These are phyloP conservation scores for Triplophysa rosa DNA, from an alignment of 2,113 vertebrate species.

Conservation along the genomic window DNA sequence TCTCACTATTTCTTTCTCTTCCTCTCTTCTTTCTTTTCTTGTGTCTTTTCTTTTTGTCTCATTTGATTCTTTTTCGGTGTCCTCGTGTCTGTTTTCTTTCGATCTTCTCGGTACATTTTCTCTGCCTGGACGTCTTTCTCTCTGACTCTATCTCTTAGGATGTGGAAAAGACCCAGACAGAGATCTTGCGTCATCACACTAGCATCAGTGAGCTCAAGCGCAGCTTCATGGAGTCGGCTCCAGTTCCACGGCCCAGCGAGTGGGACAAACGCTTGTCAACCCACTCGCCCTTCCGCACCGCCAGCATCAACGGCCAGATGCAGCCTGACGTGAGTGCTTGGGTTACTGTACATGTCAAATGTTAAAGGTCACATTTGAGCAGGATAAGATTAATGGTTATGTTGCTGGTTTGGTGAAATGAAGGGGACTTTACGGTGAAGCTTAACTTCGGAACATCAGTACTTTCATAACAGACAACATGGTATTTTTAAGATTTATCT, in stretches of 20 bases:
- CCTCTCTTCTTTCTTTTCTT: not conserved
- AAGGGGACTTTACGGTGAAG: too few relatives aligned
- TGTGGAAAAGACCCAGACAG: constrained; percentile 92
- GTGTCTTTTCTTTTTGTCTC: not conserved
- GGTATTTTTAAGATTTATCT: too few relatives aligned
- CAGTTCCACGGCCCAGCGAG: constrained; percentile 88
- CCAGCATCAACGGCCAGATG: constrained; percentile 88
- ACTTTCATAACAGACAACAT: too few relatives aligned
- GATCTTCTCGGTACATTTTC: not conserved
- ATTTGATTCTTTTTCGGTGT: not conserved
- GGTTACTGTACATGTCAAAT: constrained; percentile 71
- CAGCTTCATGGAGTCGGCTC: constrained; percentile 97
- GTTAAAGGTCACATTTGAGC: not conserved
- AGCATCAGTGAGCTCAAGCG: constrained; percentile 97
- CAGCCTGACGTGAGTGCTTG: constrained; percentile 77
- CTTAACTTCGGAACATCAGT: too few relatives aligned
- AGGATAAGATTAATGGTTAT: too few relatives aligned
- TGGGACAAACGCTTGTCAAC: constrained; percentile 97
- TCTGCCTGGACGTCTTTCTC: not conserved
- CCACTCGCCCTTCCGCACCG: constrained; percentile 91
- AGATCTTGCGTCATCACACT: constrained; percentile 94
- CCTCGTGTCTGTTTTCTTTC: not conserved
- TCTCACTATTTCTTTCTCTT: constrained; percentile 3
- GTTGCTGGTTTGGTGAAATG: not conserved
- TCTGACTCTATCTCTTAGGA: constrained; percentile 73